Conservation (phyloP, 1,140 invertebrate genomes). For the Brachionus rotundiformis region DNA sequence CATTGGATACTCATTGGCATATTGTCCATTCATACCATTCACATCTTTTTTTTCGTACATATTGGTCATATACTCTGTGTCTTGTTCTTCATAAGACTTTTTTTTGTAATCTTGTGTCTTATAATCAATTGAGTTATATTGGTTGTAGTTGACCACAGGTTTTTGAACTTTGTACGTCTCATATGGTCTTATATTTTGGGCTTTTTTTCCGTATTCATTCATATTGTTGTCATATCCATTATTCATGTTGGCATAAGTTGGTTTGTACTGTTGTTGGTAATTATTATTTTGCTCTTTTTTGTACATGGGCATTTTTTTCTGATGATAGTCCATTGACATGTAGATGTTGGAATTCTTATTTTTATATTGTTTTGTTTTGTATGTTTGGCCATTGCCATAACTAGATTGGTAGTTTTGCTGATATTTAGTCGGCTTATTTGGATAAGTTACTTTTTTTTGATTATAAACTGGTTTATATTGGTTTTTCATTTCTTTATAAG, state of each 20-base stretch:
- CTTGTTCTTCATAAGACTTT: neutral
- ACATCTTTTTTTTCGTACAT: neutral
- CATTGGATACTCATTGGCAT: neutral
- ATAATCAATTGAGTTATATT: neutral
- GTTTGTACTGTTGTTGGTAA: neutral
- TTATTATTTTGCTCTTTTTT: neutral
- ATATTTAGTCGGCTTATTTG: neutral
- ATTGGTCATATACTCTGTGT: neutral
- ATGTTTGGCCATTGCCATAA: neutral
- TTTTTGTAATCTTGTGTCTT: neutral
- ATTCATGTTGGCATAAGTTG: neutral
- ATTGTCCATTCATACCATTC: neutral
- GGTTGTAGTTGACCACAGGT: neutral
- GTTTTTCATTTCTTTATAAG: slow-evolving; percentile 6
- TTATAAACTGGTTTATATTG: neutral
- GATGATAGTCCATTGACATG: neutral
- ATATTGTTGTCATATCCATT: neutral
- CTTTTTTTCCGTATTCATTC: neutral
- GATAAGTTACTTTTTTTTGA: neutral
- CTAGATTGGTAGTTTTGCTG: neutral
- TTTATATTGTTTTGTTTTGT: neutral
- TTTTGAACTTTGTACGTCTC: neutral
- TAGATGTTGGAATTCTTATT: neutral
- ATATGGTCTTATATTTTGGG: neutral
- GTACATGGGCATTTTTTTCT: neutral